Evolutionary conservation across 2,113 vertebrate species (phyloP), one percentile per base, ranked within the genome.

Genomic region (Ammospiza caudacuta): DNA sequence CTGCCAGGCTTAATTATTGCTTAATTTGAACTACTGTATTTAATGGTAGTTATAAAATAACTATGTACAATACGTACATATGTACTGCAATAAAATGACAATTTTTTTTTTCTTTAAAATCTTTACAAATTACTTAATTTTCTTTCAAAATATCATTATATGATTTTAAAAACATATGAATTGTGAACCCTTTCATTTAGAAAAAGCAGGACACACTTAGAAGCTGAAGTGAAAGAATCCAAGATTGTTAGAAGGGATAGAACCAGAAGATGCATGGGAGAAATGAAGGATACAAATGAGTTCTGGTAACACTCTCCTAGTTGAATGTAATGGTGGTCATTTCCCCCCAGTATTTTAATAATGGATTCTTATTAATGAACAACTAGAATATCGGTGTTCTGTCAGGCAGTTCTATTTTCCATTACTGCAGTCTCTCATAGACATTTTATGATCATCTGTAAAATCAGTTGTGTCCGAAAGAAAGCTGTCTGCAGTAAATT

Each of bases 401-500:
- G 69, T 94, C 95, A 96, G 82, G 63, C 46, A 95, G 84, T 94
- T 95, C 94, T 97, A 73, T 97, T 98, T 98, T 97, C 92, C 88
- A 94, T 94, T 97, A 94, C 62, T 93, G 66, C 54, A 91, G 64
- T 83, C 59, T 96, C 77, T 97, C 90, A 91, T 89, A 93, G 94
- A 92, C 95, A 96, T 98, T 98, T 97, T 95, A 92, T 95, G 95
- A 98, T 98, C 90, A 98, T 98, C 97, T 97, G 96, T 98, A 97
- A 98, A 98, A 98, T 98, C 97, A 97, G 85, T 95, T 97, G 89
- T 98, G 95, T 96, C 97, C 98, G 96, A 96, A 83, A 97, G 81
- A 89, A 97, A 94, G 43, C 85, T 94, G n/a, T 93, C 75, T 93
- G 74, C 69, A 95, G 83, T 92, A 96, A 97, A 97, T 97, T 81